Conservation (phyloP, 1,140 invertebrate genomes). For the Megathymus violae region DNA sequence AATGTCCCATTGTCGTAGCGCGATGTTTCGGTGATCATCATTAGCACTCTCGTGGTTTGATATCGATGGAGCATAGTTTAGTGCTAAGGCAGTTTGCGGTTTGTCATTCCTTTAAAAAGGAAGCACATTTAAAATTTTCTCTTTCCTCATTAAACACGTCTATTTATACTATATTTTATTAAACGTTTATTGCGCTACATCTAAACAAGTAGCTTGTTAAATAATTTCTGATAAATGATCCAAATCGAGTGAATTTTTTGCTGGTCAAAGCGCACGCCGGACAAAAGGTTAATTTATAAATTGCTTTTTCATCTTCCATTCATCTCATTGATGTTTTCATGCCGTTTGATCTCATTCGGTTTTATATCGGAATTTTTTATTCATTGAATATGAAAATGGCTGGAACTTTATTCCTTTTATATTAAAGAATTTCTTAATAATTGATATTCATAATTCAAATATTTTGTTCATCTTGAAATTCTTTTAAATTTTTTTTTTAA, state of each 20-base stretch:
- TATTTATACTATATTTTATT: too few relatives aligned
- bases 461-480: too few relatives aligned
- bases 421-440: too few relatives aligned
- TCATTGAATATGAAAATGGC: not conserved
- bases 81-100: conserved; percentile 11
- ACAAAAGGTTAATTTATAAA: conserved; percentile 15
- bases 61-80: conserved; percentile 8
- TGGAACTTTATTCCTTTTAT: too few relatives aligned
- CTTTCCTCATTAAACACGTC: not conserved
- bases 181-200: too few relatives aligned
- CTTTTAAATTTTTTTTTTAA: too few relatives aligned
- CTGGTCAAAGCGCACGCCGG: too few relatives aligned
- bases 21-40: conserved; percentile 30
- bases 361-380: conserved; percentile 1
- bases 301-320: conserved; percentile 9
- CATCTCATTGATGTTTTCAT: conserved; percentile 6
- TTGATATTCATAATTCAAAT: too few relatives aligned
- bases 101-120: conserved; percentile 6
- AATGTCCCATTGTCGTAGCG: conserved; percentile 22
- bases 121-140: not conserved
- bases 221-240: too few relatives aligned
- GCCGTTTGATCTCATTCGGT: not conserved
- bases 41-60: conserved; percentile 15
- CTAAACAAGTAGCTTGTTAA: too few relatives aligned
- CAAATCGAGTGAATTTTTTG: too few relatives aligned